Evolutionary conservation across 2,888 invertebrate genomes (phyloP), one percentile per base, ranked within the genome.

Genomic region (Thelaira solivaga): DNA sequence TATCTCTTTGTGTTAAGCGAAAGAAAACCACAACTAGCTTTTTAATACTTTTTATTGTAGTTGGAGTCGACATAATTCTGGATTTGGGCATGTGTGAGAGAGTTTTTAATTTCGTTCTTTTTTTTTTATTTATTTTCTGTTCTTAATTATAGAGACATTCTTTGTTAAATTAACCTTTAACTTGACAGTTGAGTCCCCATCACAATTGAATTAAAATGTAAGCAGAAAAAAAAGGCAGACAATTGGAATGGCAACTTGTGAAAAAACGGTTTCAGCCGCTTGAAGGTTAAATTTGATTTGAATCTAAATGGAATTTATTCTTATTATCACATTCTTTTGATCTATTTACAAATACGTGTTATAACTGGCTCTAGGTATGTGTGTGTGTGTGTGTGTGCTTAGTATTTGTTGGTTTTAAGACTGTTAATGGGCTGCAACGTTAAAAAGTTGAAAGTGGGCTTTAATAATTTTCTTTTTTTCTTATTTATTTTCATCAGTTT

Each of bases 141-240:
- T 31, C 29, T 67, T 78, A 78, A 78, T 78, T 74, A 78, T 55
- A 65, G n/a, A n/a, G 61, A 78, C 64, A 78, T 78, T 78, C 78
- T 78, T 78, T 71, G 69, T 71, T 65, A 78, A 65, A 71, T 78
- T 78, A 78, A 78, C 78, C 78, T 78, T 78, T 78, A 74, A 78
- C 78, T 71, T 65, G 74, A 65, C 69, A 65, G 69, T 74, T 71
- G 53, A 61, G 69, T n/a, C 36, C 45, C 68, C 69, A 69, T 49
- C 71, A 71, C 69, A 74, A 74, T 78, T 78, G 69, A 74, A 78
- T 74, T 74, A 74, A 55, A 61, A 45, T 65, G 41, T 69, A 59
- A 61, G 20, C 41, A 64, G 22, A 18, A 22, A n/a, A 13, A 39
- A 16, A 26, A 43, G 36, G 59, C 47, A 59, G 6, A 45, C 34